These are phyloP conservation scores for Auanema freiburgensis DNA, from an alignment of 2,888 invertebrate genomes.

Conservation along the genomic window DNA sequence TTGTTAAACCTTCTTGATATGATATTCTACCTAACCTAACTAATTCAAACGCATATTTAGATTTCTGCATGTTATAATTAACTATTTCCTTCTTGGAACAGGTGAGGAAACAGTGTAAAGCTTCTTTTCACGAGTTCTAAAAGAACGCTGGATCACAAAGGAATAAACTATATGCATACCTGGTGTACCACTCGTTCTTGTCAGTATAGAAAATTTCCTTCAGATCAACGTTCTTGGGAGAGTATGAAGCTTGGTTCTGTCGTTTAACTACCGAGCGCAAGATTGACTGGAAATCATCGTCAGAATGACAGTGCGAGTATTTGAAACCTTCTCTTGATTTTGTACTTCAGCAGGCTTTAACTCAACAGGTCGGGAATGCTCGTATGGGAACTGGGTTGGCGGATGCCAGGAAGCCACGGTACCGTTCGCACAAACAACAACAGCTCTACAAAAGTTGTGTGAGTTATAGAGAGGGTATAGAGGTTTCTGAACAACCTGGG, in stretches of 20 bases:
- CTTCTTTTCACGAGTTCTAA: slow-evolving; percentile 58
- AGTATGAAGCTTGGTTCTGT: slow-evolving; percentile 47
- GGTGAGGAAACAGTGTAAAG: slow-evolving; percentile 51
- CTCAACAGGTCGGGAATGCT: slow-evolving; percentile 54
- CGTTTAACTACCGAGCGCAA: slow-evolving; percentile 12
- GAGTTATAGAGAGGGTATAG: too few species aligned
- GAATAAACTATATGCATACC: slow-evolving; percentile 42
- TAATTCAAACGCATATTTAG: slow-evolving; percentile 33
- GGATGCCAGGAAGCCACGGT: slow-evolving; percentile 63
- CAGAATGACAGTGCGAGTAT: neutral
- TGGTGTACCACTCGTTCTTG: slow-evolving; percentile 65
- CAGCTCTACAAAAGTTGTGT: slow-evolving; percentile 31
- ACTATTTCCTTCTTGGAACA: slow-evolving; percentile 46
- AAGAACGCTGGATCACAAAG: neutral
- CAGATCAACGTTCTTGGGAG: slow-evolving; percentile 65
- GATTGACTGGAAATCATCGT: neutral
- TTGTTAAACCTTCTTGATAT: slow-evolving; percentile 50
- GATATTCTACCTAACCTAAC: slow-evolving; percentile 54
- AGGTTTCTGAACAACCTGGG: too few species aligned
- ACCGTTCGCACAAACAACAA: slow-evolving; percentile 53
- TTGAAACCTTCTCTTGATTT: neutral
- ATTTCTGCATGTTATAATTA: slow-evolving; percentile 18
- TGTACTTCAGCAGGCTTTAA: too few species aligned
- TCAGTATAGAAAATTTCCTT: slow-evolving; percentile 65
- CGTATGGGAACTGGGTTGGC: slow-evolving; percentile 51